Percentiles rank a stretch among this genome's conserved stretches.
phyloP scores from a whole-genome alignment of 2,888 invertebrate species.

The Hyppa rectilinea region DNA sequence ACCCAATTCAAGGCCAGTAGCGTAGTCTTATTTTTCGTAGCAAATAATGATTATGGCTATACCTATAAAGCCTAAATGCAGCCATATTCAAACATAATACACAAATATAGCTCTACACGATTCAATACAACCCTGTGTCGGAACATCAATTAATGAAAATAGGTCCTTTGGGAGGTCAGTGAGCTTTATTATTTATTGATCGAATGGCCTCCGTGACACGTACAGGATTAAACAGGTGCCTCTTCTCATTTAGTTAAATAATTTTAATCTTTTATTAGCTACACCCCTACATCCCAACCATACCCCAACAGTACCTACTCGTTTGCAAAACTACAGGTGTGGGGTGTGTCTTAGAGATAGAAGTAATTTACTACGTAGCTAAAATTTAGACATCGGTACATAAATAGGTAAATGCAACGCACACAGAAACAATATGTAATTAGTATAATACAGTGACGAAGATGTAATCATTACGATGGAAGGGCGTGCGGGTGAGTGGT shows the following conservation, averaged over 20 bases:
- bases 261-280: neutral
- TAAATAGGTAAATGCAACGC: neutral
- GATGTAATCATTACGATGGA: conserved; percentile 48
- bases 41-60: neutral
- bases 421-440: conserved; percentile 21
- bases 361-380: neutral
- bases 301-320: neutral
- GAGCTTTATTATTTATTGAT: conserved; percentile 43
- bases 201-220: conserved; percentile 20
- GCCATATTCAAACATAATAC: neutral
- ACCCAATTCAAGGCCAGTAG: conserved; percentile 1
- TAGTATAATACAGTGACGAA: conserved; percentile 30
- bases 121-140: neutral
- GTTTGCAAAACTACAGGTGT: neutral
- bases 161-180: neutral
- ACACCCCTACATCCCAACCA: neutral
- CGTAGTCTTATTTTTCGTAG: neutral
- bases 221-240: neutral
- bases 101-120: neutral
- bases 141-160: neutral
- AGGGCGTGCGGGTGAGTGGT: conserved; percentile 52
- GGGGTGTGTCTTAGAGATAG: conserved; percentile 15
- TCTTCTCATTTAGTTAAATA: neutral
- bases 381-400: neutral
- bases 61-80: neutral